Evolutionary conservation across 2,888 invertebrate species (phyloP).

Genomic region (Ophioninae sp.): DNA sequence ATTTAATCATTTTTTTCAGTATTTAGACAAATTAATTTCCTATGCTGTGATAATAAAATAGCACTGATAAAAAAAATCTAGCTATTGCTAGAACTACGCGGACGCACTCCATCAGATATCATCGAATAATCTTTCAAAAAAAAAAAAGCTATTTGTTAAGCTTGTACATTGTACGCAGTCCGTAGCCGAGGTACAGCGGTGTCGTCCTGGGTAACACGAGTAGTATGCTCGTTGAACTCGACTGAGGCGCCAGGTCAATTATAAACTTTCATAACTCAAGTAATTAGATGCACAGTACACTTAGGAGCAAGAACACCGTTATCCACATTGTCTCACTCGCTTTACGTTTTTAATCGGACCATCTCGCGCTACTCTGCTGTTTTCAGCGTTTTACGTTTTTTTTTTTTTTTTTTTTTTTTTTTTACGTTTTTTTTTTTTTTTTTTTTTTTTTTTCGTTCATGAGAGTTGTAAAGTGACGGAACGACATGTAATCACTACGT

Average conservation of each 20-base stretch:
- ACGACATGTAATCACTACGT: slow-evolving; percentile 50
- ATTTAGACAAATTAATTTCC: no score
- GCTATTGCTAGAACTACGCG: no score
- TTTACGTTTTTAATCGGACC: slow-evolving; percentile 26
- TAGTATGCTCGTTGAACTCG: slow-evolving; percentile 20
- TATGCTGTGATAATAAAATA: no score
- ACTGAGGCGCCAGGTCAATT: slow-evolving; percentile 44
- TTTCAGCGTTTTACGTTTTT: slow-evolving; percentile 32
- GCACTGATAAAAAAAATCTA: no score
- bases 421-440: slow-evolving; percentile 7
- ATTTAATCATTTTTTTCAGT: no score
- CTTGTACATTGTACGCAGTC: background rate
- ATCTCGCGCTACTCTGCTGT: slow-evolving; percentile 24
- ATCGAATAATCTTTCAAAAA: no score
- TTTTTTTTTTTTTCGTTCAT: background rate
- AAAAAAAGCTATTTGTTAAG: no score
- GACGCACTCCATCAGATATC: no score
- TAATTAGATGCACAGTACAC: slow-evolving; percentile 51
- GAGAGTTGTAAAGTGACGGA: slow-evolving; percentile 34
- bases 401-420: slow-evolving; percentile 4
- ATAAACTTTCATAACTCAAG: slow-evolving; percentile 57
- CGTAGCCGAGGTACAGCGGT: background rate
- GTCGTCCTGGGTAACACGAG: slow-evolving; percentile 4
- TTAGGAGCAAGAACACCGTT: slow-evolving; percentile 27
- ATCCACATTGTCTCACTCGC: slow-evolving; percentile 19